Conservation (phyloP, 2,888 invertebrate species). For the Mechanitis messenoides region DNA sequence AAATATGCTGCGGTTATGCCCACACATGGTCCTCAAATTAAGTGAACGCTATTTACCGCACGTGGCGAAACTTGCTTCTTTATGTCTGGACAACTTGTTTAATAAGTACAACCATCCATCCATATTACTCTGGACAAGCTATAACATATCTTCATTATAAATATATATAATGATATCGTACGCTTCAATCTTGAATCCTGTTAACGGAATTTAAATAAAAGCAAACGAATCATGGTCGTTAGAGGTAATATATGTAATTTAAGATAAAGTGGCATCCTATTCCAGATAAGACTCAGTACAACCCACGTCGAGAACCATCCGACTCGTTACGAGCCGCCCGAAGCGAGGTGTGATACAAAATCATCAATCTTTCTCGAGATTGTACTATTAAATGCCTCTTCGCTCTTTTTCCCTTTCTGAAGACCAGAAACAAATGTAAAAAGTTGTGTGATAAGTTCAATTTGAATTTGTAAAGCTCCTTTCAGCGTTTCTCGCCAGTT, state of each 20-base stretch:
- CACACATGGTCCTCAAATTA: constrained; percentile 73
- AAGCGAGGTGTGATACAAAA: constrained; percentile 77
- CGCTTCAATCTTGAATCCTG: constrained; percentile 24
- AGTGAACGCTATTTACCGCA: constrained; percentile 70
- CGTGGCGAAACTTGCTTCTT: constrained; percentile 58
- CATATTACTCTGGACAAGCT: background rate
- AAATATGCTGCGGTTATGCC: constrained; percentile 74
- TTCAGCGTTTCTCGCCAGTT: constrained; percentile 76
- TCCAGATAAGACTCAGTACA: constrained; percentile 73
- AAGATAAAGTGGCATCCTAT: constrained; percentile 74
- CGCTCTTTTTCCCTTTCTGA: constrained; percentile 73
- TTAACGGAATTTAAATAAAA: constrained; percentile 45
- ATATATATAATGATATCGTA: background rate
- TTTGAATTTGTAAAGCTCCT: constrained; percentile 78
- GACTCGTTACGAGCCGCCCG: constrained; percentile 74
- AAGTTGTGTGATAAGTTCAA: constrained; percentile 78
- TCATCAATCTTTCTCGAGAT: constrained; percentile 76
- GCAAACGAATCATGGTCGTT: constrained; percentile 59
- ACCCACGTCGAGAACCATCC: constrained; percentile 72
- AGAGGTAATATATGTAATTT: constrained; percentile 76
- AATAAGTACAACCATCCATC: constrained; percentile 40
- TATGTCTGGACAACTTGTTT: constrained; percentile 51
- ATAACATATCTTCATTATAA: background rate
- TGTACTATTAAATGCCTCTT: constrained; percentile 77
- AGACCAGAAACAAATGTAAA: constrained; percentile 77